Percentiles rank a stretch among this genome's conserved stretches.
These are phyloP conservation scores for Deilephila porcellus DNA, from an alignment of 2,888 invertebrate genomes.

Conservation along the genomic window DNA sequence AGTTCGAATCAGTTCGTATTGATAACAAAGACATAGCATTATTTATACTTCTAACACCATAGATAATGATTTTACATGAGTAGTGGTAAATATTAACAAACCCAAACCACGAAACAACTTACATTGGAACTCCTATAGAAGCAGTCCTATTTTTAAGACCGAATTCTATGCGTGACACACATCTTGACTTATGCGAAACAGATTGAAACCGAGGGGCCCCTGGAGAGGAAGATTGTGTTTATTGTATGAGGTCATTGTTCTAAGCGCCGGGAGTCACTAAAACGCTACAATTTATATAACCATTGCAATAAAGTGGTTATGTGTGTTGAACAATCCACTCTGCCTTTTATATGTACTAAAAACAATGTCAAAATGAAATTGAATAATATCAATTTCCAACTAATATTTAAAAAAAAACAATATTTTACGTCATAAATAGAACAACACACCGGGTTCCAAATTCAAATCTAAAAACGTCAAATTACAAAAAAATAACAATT, in stretches of 20 bases:
- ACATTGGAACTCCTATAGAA: neutral
- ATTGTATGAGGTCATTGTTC: conserved; percentile 77
- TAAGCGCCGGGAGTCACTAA: conserved; percentile 55
- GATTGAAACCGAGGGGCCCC: conserved; percentile 63
- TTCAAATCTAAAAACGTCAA: neutral
- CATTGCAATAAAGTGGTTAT: conserved; percentile 29
- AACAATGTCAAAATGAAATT: neutral
- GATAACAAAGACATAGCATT: too few relatives aligned
- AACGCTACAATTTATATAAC: conserved; percentile 25
- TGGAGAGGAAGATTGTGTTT: conserved; percentile 58
- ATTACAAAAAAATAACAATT: too few relatives aligned
- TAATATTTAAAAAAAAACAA: neutral
- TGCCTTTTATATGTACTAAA: neutral
- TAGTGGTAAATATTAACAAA: neutral
- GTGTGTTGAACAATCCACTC: neutral
- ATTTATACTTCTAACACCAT: too few relatives aligned
- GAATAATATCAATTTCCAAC: neutral
- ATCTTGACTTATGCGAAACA: conserved; percentile 53
- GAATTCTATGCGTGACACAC: conserved; percentile 47
- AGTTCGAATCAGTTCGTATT: too few relatives aligned
- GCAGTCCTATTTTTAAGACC: neutral
- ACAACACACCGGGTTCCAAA: conserved; percentile 2
- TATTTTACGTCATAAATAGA: neutral
- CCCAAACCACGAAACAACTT: neutral
- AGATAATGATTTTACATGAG: too few relatives aligned